A percentile compares a stretch with the other conserved stretches of the same genome.
Conservation (phyloP, 2,888 invertebrate species). For the Gastracanthus pulcherrimus region DNA sequence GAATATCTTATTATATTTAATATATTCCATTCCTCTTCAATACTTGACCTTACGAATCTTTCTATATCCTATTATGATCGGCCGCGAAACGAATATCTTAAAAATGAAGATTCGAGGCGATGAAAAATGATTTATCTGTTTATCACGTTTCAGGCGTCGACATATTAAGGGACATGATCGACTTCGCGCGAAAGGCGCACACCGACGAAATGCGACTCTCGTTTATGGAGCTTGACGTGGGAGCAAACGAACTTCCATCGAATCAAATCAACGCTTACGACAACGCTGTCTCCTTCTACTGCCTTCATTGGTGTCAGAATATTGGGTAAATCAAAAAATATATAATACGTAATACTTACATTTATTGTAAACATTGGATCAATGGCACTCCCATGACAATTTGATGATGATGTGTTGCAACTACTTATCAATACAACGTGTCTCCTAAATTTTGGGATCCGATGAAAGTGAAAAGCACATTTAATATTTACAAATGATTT, state of each 20-base stretch:
- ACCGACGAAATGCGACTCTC: conserved; percentile 78
- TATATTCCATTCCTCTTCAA: background rate
- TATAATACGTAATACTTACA: too few species aligned
- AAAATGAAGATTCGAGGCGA: background rate
- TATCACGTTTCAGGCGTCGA: conserved; percentile 82
- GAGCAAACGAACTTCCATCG: conserved; percentile 78
- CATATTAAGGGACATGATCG: conserved; percentile 85
- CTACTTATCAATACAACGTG: too few species aligned
- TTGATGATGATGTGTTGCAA: too few species aligned
- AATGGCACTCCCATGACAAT: too few species aligned
- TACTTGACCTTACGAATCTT: too few species aligned
- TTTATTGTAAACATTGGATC: too few species aligned
- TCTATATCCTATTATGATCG: too few species aligned
- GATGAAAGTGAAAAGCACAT: too few species aligned
- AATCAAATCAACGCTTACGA: conserved; percentile 80
- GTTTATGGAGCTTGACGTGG: conserved; percentile 80
- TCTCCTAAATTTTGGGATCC: too few species aligned
- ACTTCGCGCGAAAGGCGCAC: conserved; percentile 81
- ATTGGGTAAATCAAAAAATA: conserved; percentile 79
- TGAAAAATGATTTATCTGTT: background rate
- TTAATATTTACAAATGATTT: too few species aligned
- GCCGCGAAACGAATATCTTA: background rate
- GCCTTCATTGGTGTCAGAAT: conserved; percentile 88
- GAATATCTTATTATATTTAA: background rate
- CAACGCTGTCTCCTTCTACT: conserved; percentile 87